These are phyloP conservation scores for Polydrusus cervinus DNA, from an alignment of 2,888 invertebrate genomes.

Conservation along the genomic window DNA sequence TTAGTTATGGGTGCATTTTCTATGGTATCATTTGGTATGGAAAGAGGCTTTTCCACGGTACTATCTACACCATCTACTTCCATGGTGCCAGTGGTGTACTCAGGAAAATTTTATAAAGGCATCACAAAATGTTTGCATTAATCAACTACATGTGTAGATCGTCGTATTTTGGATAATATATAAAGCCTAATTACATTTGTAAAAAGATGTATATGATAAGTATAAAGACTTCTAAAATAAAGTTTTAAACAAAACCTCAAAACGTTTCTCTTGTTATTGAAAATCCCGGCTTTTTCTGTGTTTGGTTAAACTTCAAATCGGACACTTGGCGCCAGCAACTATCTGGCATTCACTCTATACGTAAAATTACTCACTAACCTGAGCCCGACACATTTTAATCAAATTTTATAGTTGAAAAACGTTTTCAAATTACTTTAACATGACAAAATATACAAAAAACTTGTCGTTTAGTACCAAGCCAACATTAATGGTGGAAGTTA, in stretches of 20 bases:
- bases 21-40: constrained; percentile 39
- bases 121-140: constrained; percentile 32
- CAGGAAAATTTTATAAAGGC: constrained; percentile 44
- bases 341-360: constrained; percentile 25
- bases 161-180: not conserved
- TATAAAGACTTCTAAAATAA: constrained; percentile 26
- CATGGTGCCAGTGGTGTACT: constrained; percentile 52
- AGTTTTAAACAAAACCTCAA: constrained; percentile 33
- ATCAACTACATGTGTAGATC: constrained; percentile 28
- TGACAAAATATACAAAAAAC: constrained; percentile 55
- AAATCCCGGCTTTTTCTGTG: constrained; percentile 61
- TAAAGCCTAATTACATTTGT: constrained; percentile 17
- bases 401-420: constrained; percentile 25
- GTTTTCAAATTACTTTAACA: constrained; percentile 43
- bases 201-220: constrained; percentile 3
- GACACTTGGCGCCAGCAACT: constrained; percentile 42
- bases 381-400: constrained; percentile 15
- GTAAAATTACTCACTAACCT: constrained; percentile 27
- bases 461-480: constrained; percentile 56
- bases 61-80: constrained; percentile 50
- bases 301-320: constrained; percentile 58
- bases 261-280: constrained; percentile 50
- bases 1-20: constrained; percentile 34
- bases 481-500: constrained; percentile 57
- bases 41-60: constrained; percentile 38